Evolutionary conservation across 2,888 invertebrate genomes (phyloP), one percentile per base, ranked within the genome.

Genomic region (Drosophila antonietae): DNA sequence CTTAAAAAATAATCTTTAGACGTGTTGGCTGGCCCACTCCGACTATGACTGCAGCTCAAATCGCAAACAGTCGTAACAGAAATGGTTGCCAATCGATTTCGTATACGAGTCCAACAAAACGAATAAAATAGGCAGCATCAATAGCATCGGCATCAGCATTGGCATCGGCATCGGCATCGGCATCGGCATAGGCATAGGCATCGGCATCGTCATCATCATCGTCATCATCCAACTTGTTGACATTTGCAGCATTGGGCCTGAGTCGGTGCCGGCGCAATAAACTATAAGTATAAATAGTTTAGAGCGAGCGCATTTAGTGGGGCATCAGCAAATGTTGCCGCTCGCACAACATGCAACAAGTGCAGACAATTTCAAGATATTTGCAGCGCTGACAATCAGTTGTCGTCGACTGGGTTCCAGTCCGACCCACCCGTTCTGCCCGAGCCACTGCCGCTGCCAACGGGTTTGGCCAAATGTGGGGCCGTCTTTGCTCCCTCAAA

Each of bases 1-100:
- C 86, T 86, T 85, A 89, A 86, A 51, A 89, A 89, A 85, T 89
- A 89, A 85, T 84, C 84, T 89, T 73, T 76, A 89, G 81, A 87
- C 81, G 80, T 81, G 75, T 87, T 81, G 82, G 81, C 78, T 89
- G 86, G 75, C 77, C 80, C 77, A 79, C 76, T 66, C 51, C 63
- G 74, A 64, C 77, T 81, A 41, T 60, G 73, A 75, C 63, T 82
- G 66, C 49, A 62, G 69, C 74, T 73, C 68, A 66, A 79, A 79
- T 79, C 81, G 73, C 81, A 76, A 81, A 73, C 76, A 73, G 78
- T 70, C 75, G 82, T 69, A 71, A 73, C 78, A 68, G 67, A 85
- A 84, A 85, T 87, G 69, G 84, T 84, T 85, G 82, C 84, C 84
- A 85, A 85, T 85, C 89, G 89, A 84, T 85, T 85, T 89, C 68